Conservation (phyloP, 1,140 invertebrate species). For the Heliconius hewitsoni region DNA sequence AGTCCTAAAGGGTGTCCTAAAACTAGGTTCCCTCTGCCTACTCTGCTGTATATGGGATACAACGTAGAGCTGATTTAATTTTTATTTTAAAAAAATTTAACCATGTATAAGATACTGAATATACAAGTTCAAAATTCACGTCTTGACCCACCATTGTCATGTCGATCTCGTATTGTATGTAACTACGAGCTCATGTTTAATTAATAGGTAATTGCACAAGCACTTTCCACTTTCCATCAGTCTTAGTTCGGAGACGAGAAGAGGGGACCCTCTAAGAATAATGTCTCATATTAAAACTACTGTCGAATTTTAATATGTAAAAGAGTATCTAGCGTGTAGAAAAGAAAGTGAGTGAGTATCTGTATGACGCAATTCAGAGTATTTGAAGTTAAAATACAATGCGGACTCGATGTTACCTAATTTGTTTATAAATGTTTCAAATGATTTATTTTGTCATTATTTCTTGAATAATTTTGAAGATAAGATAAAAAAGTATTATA, state of each 20-base stretch:
- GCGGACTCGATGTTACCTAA: background rate
- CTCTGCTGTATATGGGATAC: too few relatives aligned
- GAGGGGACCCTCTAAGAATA: slow-evolving; percentile 4
- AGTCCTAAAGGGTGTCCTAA: too few relatives aligned
- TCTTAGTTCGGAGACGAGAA: slow-evolving; percentile 14
- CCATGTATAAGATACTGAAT: background rate
- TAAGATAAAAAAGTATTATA: too few relatives aligned
- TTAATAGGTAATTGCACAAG: slow-evolving; percentile 39
- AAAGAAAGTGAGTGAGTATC: slow-evolving; percentile 9
- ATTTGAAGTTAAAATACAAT: background rate
- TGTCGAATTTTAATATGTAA: slow-evolving; percentile 16
- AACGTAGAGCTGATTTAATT: too few relatives aligned
- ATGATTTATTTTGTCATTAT: background rate
- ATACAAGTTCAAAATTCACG: slow-evolving; percentile 18
- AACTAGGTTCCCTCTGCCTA: too few relatives aligned
- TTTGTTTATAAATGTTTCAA: background rate
- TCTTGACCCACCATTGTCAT: slow-evolving; percentile 32
- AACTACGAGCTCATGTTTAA: slow-evolving; percentile 39
- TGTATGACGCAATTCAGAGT: background rate
- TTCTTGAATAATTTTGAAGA: background rate
- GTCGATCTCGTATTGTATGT: slow-evolving; percentile 33
- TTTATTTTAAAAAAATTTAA: background rate
- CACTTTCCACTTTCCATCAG: slow-evolving; percentile 37
- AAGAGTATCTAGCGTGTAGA: background rate
- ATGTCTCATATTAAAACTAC: slow-evolving; percentile 13